Base-by-base conservation (phyloP, 2,113 vertebrate species). In the Oophaga pumilio region DNA sequence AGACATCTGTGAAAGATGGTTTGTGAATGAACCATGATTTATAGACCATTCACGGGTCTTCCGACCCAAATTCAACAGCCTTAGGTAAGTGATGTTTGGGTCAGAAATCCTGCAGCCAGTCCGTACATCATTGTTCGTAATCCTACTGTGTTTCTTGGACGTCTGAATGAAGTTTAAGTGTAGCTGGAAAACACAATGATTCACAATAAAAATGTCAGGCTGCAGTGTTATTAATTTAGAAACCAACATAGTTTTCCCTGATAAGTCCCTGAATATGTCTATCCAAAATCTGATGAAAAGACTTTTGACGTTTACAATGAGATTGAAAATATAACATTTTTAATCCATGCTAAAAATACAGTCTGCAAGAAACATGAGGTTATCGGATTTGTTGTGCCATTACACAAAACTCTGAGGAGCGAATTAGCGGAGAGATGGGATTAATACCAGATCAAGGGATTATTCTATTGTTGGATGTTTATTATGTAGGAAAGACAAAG, bases 291-390 rank as follows among this genome's bases (percentile, higher is more conserved):
- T 52, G 64, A 53, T 69, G 43, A 84, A 24, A 68, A 50, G 11
- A 84, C 33, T 24, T 84, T 69, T n/a, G 60, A 68, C 22, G n/a
- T 84, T 69, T 53, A n/a, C 62, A 69, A 24, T 69, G 64, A 84
- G 66, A 56, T 33, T 43, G 68, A 83, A 84, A 17, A 59, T 52
- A 84, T 73, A 73, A 28, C 82, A 56, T 84, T 57, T 18, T 7
- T 84, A 84, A 84, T 84, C 82, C 82, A 84, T 84, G 82, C 52
- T 84, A 84, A 73, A 84, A 84, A 84, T 84, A 84, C n/a, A 28
- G 22, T 56, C 50, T 49, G 26, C n/a, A 84, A 71, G 82, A 71
- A 84, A 69, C 66, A 84, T 71, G 66, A 69, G 64, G 82, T 84
- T 84, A 84, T 17, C 82, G 24, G 49, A 84, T 71, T 84, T 84